Evolutionary conservation across 2,797 vertebrate genomes (phyloP), one percentile per base, ranked within the genome.

Genomic region (Hippocampus kuda): DNA sequence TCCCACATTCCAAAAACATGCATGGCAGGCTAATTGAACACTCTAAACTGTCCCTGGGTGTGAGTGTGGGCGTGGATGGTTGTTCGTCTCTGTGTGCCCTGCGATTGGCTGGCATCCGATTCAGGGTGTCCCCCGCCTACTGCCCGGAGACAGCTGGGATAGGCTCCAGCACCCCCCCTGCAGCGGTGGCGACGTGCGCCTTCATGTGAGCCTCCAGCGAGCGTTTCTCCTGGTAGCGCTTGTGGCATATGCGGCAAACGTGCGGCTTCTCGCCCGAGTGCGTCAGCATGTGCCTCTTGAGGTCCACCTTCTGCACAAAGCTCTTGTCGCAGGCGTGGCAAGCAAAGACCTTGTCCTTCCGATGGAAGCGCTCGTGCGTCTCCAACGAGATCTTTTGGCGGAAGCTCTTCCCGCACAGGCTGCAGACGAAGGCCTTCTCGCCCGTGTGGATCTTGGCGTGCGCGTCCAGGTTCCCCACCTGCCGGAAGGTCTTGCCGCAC

Each of bases 251-350:
- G 0, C 0, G 15, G 74, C 88, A 89, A 76, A 79, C 79, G 75
- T 83, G 88, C 0, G 88, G 88, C 56, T 88, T 88, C 74, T 89
- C 87, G 0, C 88, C 88, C 0, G 84, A 88, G 81, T 88, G 88
- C 0, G 81, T 88, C 68, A 86, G 68, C 81, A 86, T 81, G 75
- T 89, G 87, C 30, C 83, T 79, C 68, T 88, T 87, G 38, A 88
- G 75, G 78, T 88, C 86, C 0, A 84, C 83, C 77, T 87, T 87
- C 76, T 88, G 85, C 5, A 86, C 83, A 0, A 89, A 89, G 62
- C 85, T 71, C 66, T 87, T 87, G 54, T 51, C 73, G 75, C 88
- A 89, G 7, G 78, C 67, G 44, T 72, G 76, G 70, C 88, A 89
- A 68, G 72, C 30, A 30, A 81, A 86, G 0, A 72, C 69, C 24